Evolutionary conservation across 2,888 invertebrate species (phyloP).

Genomic region (Catocala nupta): DNA sequence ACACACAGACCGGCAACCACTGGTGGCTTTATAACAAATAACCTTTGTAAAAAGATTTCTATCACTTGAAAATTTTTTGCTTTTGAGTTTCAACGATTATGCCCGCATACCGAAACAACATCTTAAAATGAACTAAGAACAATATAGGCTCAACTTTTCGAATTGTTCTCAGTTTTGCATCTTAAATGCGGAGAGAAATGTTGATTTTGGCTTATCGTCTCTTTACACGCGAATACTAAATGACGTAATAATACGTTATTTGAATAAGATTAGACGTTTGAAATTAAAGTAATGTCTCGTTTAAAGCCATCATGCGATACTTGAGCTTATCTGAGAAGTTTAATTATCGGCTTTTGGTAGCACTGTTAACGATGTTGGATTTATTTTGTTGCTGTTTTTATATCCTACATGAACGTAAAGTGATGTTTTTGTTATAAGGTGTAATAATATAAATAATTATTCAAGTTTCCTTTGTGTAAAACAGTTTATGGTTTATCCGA

Average conservation of each 20-base stretch:
- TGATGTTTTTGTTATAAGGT: background rate
- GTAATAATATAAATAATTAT: no score
- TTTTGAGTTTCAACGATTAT: conserved; percentile 6
- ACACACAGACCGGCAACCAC: no score
- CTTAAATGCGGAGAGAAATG: conserved; percentile 49
- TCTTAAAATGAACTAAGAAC: conserved; percentile 31
- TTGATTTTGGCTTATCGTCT: conserved; percentile 63
- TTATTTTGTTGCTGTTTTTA: conserved; percentile 17
- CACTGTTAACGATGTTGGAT: conserved; percentile 25
- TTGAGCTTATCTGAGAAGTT: conserved; percentile 44
- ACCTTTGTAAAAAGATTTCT: no score
- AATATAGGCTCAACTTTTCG: conserved; percentile 49
- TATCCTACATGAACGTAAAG: background rate
- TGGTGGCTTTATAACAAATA: no score
- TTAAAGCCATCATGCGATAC: conserved; percentile 40
- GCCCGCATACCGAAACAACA: conserved; percentile 19
- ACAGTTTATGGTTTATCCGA: no score
- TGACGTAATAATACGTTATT: conserved; percentile 64
- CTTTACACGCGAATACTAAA: conserved; percentile 62
- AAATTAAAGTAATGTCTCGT: conserved; percentile 43
- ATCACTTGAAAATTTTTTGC: background rate
- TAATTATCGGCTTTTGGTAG: conserved; percentile 48
- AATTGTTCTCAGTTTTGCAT: conserved; percentile 54
- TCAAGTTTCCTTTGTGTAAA: no score
- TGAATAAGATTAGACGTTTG: conserved; percentile 58